Percentiles rank a stretch among this genome's conserved stretches.
These are phyloP conservation scores for Penaeus vannamei DNA, from an alignment of 1,140 invertebrate species.

Conservation along the genomic window DNA sequence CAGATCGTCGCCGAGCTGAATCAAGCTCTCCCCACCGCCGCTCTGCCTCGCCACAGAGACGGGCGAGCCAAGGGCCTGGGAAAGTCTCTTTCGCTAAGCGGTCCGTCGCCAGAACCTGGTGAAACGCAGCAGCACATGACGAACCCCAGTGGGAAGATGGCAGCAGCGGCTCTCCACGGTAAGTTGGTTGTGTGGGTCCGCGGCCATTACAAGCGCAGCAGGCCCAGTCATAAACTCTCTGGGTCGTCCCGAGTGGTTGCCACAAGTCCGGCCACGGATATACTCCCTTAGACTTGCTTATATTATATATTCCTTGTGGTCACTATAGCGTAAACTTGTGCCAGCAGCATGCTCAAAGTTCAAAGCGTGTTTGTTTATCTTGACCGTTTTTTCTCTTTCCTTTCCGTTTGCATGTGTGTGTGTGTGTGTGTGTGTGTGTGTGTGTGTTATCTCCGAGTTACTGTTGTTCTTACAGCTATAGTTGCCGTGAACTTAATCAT, in stretches of 20 bases:
- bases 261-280: conserved; percentile 44
- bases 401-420: background rate
- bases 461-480: background rate
- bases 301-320: conserved; percentile 43
- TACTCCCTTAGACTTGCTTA: conserved; percentile 43
- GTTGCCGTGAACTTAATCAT: background rate
- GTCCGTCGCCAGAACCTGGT: background rate
- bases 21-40: too few relatives aligned
- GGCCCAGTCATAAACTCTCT: conserved; percentile 55
- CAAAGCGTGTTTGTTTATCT: too few relatives aligned
- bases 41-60: too few relatives aligned
- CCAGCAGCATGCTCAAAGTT: too few relatives aligned
- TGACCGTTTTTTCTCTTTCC: too few relatives aligned
- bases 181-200: conserved; percentile 45
- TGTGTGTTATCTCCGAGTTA: background rate
- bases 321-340: conserved; percentile 1
- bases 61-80: too few relatives aligned
- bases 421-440: conserved; percentile 37
- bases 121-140: conserved; percentile 28
- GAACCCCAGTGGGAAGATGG: conserved; percentile 1
- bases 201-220: conserved; percentile 48
- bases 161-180: conserved; percentile 37
- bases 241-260: conserved; percentile 55
- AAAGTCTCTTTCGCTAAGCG: background rate
- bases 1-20: too few relatives aligned